Evolutionary conservation across 2,113 vertebrate species (phyloP).

Genomic region (Microcebus lehilahytsara): DNA sequence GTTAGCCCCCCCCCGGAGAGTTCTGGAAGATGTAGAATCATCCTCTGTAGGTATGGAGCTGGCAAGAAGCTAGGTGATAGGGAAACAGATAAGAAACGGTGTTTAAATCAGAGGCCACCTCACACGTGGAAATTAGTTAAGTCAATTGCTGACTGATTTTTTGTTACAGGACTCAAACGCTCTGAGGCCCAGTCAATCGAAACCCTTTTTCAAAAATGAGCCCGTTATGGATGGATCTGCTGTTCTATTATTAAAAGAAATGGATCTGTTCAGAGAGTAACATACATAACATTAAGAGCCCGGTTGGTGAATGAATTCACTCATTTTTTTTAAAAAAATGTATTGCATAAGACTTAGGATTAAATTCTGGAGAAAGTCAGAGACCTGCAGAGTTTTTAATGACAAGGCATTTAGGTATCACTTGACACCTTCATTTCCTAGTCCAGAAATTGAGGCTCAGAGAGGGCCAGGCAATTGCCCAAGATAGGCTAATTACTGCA

Average conservation of each 20-base stretch:
- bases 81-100: neutral
- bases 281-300: neutral
- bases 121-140: constrained; percentile 62
- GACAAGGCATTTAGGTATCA: neutral
- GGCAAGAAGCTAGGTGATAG: constrained; percentile 33
- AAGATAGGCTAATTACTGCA: neutral
- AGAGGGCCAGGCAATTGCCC: neutral
- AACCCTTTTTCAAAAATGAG: constrained; percentile 51
- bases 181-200: neutral
- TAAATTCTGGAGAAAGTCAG: neutral
- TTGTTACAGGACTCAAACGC: constrained; percentile 30
- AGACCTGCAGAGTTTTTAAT: neutral
- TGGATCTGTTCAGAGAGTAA: constrained; percentile 54
- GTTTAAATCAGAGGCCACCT: constrained; percentile 50
- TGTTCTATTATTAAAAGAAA: constrained; percentile 55
- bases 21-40: neutral
- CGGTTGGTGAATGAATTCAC: neutral
- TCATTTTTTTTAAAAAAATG: neutral
- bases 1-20: neutral
- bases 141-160: constrained; percentile 67
- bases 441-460: neutral
- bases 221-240: constrained; percentile 43
- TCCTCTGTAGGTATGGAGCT: neutral
- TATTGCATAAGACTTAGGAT: neutral
- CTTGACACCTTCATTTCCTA: neutral